Evolutionary conservation across 2,888 invertebrate genomes (phyloP), one percentile per base, ranked within the genome.

Genomic region (Ctenicera cuprea): DNA sequence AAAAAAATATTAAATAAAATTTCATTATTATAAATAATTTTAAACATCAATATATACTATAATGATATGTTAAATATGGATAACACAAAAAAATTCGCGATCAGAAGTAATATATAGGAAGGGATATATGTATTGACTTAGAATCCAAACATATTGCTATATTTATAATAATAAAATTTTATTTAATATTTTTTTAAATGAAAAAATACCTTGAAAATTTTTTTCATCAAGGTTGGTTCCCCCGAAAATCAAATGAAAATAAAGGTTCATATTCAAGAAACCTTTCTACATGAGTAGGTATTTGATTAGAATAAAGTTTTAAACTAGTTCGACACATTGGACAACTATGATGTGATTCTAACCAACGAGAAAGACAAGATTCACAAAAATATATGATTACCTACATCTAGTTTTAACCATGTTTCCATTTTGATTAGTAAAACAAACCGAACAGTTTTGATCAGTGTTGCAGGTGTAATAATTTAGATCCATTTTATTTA

Each of bases 371-470:
- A 41, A 41, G 41, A 26, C 41, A 41, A 41, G 48, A 48, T 48
- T 48, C 48, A 48, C 48, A n/a, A 48, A 48, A 48, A 48, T 48
- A 48, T 48, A 48, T 48, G 48, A 48, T 48, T n/a, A n/a, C n/a
- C n/a, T 41, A 18, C 48, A 18, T 48, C 18, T 48, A 48, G 48
- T 48, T 48, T 48, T 48, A 48, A 48, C 20, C 20, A 48, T 48
- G 18, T 48, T 48, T 9, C 16, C 48, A 48, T 48, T 48, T 20
- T 48, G 18, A 48, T 48, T 48, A 48, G 48, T 48, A 20, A 48
- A 48, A 48, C 48, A 48, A 48, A 48, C 48, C 9, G 48, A 48
- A 48, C 20, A 48, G 48, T 48, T 16, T 16, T 48, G 20, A 20
- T 48, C 48, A 20, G 48, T 11, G 18, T 48, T 48, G 16, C 48